A percentile compares a stretch with the other conserved stretches of the same genome.
Evolutionary conservation across 2,888 invertebrate species (phyloP).

Genomic region (Acronicta leporina): DNA sequence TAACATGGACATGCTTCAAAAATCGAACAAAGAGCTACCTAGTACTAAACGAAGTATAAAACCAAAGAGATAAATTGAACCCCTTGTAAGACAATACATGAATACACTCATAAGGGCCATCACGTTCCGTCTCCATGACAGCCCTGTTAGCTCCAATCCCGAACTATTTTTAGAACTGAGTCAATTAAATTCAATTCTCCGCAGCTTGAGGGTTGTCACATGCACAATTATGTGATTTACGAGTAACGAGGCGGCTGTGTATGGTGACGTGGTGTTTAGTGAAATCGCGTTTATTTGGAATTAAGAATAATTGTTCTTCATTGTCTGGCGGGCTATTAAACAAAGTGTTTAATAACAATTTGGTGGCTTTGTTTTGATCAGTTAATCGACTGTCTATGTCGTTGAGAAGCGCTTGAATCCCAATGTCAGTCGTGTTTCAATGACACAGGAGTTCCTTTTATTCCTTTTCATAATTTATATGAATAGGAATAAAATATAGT

Average conservation of each 20-base stretch:
- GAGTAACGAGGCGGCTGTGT: conserved; percentile 61
- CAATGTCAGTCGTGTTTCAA: neutral
- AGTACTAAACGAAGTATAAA: too few species aligned
- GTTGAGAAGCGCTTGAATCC: neutral
- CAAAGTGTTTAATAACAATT: conserved; percentile 63
- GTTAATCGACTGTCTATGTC: conserved; percentile 27
- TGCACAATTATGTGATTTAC: conserved; percentile 82
- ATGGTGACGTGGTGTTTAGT: conserved; percentile 60
- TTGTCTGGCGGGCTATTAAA: conserved; percentile 65
- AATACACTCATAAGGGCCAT: conserved; percentile 49
- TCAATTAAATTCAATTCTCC: conserved; percentile 86
- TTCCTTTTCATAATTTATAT: too few species aligned
- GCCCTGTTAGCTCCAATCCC: conserved; percentile 51
- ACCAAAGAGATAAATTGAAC: conserved; percentile 13
- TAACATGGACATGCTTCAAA: neutral
- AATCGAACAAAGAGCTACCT: conserved; percentile 3
- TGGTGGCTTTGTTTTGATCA: conserved; percentile 56
- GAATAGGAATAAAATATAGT: too few species aligned
- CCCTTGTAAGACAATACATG: conserved; percentile 30
- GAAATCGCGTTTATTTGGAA: conserved; percentile 76
- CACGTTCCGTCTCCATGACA: conserved; percentile 47
- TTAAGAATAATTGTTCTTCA: conserved; percentile 77
- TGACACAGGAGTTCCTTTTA: neutral
- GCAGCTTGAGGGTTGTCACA: conserved; percentile 76
- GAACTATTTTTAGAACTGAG: conserved; percentile 78